phyloP scores from a whole-genome alignment of 1,140 invertebrate species.

The Ptiloglossa arizonensis region DNA sequence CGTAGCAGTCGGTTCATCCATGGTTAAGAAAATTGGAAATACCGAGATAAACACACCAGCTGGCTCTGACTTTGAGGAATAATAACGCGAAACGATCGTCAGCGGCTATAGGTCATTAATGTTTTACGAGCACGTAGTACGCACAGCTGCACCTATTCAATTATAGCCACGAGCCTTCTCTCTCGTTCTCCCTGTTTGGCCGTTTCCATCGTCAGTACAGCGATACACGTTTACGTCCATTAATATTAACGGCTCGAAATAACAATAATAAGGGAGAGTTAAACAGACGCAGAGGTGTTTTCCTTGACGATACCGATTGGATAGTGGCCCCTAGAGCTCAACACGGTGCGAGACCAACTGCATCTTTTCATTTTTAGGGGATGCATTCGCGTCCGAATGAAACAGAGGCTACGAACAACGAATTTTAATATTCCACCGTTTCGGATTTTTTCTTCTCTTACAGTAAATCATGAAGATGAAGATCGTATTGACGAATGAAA shows the following conservation, averaged over 20 bases:
- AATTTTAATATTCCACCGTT: too few species aligned
- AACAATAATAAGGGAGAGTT: constrained; percentile 72
- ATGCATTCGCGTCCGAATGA: neutral
- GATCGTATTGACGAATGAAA: too few species aligned
- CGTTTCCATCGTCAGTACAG: constrained; percentile 44
- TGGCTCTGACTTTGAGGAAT: constrained; percentile 56
- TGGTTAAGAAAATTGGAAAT: constrained; percentile 56
- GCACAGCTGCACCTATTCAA: constrained; percentile 75
- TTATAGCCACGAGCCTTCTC: constrained; percentile 62
- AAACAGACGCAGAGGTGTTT: constrained; percentile 61
- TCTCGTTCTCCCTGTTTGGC: constrained; percentile 28
- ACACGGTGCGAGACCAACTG: neutral
- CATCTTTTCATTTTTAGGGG: neutral
- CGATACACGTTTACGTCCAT: constrained; percentile 69
- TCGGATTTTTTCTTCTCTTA: too few species aligned
- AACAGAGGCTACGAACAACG: neutral
- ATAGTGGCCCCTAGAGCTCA: neutral
- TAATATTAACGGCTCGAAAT: constrained; percentile 76
- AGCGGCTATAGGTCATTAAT: constrained; percentile 70
- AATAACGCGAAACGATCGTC: constrained; percentile 68
- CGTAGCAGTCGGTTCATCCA: constrained; percentile 30
- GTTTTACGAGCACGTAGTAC: constrained; percentile 71
- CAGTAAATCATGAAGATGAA: too few species aligned
- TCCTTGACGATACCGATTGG: constrained; percentile 51
- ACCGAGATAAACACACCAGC: constrained; percentile 49